Evolutionary conservation across 2,888 invertebrate species (phyloP).

Genomic region (Micoletzkya japonica): DNA sequence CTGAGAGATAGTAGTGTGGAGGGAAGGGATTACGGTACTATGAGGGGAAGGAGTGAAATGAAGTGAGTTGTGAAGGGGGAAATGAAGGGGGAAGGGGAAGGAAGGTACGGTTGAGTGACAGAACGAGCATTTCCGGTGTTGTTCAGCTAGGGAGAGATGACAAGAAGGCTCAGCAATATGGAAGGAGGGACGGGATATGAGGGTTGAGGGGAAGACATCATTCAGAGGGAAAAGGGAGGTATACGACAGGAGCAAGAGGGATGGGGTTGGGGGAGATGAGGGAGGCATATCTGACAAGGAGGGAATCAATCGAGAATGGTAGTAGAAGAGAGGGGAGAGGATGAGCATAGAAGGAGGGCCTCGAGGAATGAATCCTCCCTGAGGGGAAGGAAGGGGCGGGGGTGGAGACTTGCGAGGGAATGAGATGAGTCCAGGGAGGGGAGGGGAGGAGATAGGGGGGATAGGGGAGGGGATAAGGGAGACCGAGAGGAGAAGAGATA

Average conservation of each 20-base stretch:
- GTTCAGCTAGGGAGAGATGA: background rate
- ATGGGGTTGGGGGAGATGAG: background rate
- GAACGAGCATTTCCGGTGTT: background rate
- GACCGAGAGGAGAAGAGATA: background rate
- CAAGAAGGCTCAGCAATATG: background rate
- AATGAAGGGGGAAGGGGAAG: slow-evolving; percentile 7
- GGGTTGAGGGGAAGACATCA: no score
- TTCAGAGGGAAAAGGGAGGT: background rate
- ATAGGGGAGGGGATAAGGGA: background rate
- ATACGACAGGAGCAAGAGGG: background rate
- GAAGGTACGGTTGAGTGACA: background rate
- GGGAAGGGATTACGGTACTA: background rate
- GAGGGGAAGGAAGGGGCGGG: no score
- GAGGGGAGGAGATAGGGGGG: slow-evolving; percentile 2
- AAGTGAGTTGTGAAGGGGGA: background rate
- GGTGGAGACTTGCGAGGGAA: no score
- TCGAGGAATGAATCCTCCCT: no score
- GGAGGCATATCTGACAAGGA: background rate
- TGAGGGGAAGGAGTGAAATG: background rate
- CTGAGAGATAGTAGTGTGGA: background rate
- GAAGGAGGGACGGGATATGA: no score
- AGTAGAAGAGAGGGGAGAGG: slow-evolving; percentile 1
- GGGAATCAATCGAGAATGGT: background rate
- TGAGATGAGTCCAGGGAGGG: background rate
- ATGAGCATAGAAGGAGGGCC: no score